A percentile compares a stretch with the other conserved stretches of the same genome.
Evolutionary conservation across 1,140 invertebrate species (phyloP).

Genomic region (Onthophagus taurus): DNA sequence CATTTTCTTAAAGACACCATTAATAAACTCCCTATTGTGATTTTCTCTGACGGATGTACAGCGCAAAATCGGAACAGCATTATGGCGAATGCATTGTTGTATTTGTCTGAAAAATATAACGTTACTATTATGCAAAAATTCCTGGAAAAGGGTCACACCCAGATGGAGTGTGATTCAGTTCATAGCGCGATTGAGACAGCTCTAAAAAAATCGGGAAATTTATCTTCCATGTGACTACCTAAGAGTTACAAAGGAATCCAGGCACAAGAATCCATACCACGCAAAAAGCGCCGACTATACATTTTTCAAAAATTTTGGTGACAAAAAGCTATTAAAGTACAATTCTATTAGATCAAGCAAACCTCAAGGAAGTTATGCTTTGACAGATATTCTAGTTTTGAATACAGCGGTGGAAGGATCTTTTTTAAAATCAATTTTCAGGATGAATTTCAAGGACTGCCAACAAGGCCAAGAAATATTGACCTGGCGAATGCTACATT

Average conservation of each 20-base stretch:
- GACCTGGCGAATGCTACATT: too few relatives aligned
- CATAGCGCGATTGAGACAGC: conserved; percentile 26
- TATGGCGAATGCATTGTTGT: conserved; percentile 12
- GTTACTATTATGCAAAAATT: conserved; percentile 5
- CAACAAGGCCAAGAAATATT: too few relatives aligned
- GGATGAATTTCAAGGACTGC: too few relatives aligned
- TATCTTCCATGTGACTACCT: conserved; percentile 19
- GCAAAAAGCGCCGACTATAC: conserved; percentile 12
- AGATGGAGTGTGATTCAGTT: conserved; percentile 31
- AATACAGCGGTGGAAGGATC: too few relatives aligned
- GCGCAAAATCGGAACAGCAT: conserved; percentile 16
- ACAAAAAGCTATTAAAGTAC: too few relatives aligned
- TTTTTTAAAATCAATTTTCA: too few relatives aligned
- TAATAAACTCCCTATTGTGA: too few relatives aligned
- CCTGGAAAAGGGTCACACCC: conserved; percentile 26
- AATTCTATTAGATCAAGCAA: too few relatives aligned
- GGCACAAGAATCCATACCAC: conserved; percentile 10
- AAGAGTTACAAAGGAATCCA: conserved; percentile 20
- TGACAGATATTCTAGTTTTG: too few relatives aligned
- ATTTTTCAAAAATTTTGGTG: conserved; percentile 13
- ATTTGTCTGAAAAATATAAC: neutral
- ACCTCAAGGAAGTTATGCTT: too few relatives aligned
- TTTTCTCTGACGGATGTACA: too few relatives aligned
- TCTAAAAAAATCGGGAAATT: conserved; percentile 19
- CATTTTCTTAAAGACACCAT: too few relatives aligned